Conservation (phyloP, 2,888 invertebrate genomes). For the Flexamia atlantica region DNA sequence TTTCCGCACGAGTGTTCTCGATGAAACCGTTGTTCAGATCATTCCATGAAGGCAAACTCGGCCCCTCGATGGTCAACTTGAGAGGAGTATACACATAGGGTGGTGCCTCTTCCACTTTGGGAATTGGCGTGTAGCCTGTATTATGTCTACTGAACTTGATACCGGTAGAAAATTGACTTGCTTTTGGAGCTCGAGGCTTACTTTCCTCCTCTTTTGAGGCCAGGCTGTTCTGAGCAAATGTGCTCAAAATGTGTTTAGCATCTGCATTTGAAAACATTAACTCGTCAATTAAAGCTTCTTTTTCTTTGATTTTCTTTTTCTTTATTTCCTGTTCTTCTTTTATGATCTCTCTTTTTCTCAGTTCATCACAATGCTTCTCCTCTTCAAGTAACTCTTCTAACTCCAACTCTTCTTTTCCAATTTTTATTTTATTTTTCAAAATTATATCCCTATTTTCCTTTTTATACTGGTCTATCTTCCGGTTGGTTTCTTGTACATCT, state of each 20-base stretch:
- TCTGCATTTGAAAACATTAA: constrained; percentile 95
- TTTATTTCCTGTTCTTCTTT: constrained; percentile 84
- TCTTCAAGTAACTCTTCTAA: constrained; percentile 90
- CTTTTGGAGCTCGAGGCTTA: constrained; percentile 68
- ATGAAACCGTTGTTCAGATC: constrained; percentile 84
- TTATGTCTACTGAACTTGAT: constrained; percentile 81
- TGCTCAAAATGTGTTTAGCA: constrained; percentile 91
- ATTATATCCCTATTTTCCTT: constrained; percentile 93
- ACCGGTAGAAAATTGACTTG: constrained; percentile 91
- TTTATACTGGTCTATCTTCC: constrained; percentile 93
- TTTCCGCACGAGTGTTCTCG: constrained; percentile 86
- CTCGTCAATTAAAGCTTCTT: constrained; percentile 96
- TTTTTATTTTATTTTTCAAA: constrained; percentile 84
- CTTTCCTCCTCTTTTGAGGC: constrained; percentile 79
- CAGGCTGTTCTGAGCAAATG: constrained; percentile 81
- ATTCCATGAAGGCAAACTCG: constrained; percentile 81
- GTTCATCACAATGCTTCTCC: constrained; percentile 87
- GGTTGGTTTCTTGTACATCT: constrained; percentile 92
- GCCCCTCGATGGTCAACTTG: constrained; percentile 83
- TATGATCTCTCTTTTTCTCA: constrained; percentile 84
- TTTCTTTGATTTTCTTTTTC: constrained; percentile 89
- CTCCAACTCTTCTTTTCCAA: constrained; percentile 87
- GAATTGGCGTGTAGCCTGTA: constrained; percentile 76
- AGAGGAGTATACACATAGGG: constrained; percentile 83
- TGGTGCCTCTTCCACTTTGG: constrained; percentile 87